A percentile compares a stretch with the other conserved stretches of the same genome.
These are phyloP conservation scores for Tetragonula clypearis DNA, from an alignment of 1,140 invertebrate genomes.

Conservation along the genomic window DNA sequence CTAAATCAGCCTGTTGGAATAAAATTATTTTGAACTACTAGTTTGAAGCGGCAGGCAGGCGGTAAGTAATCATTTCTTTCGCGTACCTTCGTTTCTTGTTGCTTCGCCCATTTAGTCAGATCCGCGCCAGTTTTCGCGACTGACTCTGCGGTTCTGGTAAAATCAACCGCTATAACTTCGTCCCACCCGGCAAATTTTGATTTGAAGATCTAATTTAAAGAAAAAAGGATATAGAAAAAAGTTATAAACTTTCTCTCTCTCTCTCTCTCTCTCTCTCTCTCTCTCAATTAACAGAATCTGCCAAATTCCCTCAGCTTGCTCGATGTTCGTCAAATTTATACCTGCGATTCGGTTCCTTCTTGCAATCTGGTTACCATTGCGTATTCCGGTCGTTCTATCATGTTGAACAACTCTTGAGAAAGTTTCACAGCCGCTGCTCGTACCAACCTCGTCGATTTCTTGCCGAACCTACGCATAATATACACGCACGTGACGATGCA, in stretches of 20 bases:
- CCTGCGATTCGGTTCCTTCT: conserved; percentile 91
- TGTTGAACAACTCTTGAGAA: conserved; percentile 96
- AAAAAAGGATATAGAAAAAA: background rate
- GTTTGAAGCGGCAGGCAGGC: background rate
- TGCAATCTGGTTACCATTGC: conserved; percentile 94
- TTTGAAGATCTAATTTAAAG: conserved; percentile 92
- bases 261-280: background rate
- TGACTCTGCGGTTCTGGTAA: conserved; percentile 98
- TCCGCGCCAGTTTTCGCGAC: conserved; percentile 98
- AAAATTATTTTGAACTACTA: background rate
- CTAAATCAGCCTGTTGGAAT: conserved; percentile 89
- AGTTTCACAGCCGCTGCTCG: conserved; percentile 98
- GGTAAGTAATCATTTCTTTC: background rate
- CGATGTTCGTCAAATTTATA: conserved; percentile 52
- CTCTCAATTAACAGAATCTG: background rate
- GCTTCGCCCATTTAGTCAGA: conserved; percentile 94
- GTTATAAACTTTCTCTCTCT: background rate
- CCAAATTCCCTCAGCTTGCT: background rate
- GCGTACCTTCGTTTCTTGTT: conserved; percentile 92
- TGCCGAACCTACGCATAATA: conserved; percentile 92
- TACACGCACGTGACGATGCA: background rate
- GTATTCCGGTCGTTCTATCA: conserved; percentile 94
- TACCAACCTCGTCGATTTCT: conserved; percentile 97
- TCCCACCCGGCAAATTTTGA: conserved; percentile 99
- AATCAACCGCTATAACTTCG: conserved; percentile 99